These are phyloP conservation scores for Strix aluco DNA, from an alignment of 2,113 vertebrate species.

Conservation along the genomic window DNA sequence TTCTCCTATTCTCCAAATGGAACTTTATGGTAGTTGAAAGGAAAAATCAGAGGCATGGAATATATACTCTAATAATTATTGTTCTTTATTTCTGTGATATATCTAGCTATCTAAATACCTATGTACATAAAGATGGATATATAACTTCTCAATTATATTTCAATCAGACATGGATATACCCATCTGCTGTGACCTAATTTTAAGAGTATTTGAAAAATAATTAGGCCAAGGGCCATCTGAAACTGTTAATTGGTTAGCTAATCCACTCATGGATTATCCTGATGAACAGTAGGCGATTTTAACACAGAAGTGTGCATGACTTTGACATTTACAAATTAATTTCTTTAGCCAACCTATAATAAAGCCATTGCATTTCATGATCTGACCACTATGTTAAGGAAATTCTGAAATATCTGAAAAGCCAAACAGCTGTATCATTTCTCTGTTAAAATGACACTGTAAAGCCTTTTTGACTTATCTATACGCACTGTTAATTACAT, in stretches of 20 bases:
- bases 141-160: neutral
- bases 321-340: neutral
- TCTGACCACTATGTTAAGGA: neutral
- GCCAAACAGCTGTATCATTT: neutral
- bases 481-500: neutral
- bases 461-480: neutral
- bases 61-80: neutral
- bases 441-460: neutral
- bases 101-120: neutral
- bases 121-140: neutral
- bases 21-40: neutral
- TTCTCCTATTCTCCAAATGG: neutral
- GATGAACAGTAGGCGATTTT: neutral
- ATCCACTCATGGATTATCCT: slow-evolving; percentile 27
- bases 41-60: neutral
- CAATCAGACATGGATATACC: neutral
- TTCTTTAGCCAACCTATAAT: neutral
- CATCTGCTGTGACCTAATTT: slow-evolving; percentile 20
- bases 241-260: slow-evolving; percentile 29
- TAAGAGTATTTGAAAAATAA: slow-evolving; percentile 31
- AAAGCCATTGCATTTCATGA: neutral
- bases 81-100: neutral
- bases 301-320: neutral
- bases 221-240: neutral
- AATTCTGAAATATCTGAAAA: slow-evolving; percentile 1